Evolutionary conservation across 2,113 vertebrate species (phyloP).

Genomic region (Oryzias javanicus): DNA sequence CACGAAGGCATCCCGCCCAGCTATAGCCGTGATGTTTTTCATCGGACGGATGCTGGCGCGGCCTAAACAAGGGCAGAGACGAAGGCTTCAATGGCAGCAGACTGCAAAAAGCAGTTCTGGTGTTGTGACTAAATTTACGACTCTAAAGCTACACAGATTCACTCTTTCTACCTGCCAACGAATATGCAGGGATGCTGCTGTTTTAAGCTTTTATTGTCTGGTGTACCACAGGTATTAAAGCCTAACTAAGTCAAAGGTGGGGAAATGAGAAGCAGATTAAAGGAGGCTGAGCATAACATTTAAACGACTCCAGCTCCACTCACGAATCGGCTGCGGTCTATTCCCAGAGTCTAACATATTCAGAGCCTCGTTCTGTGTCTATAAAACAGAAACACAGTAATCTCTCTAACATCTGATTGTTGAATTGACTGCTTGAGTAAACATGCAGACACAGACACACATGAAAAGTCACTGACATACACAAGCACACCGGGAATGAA

Average conservation of each 20-base stretch:
- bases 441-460: conserved; percentile 42
- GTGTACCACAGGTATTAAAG: conserved; percentile 23
- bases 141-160: background rate
- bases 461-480: conserved; percentile 32
- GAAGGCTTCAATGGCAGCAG: conserved; percentile 38
- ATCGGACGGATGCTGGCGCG: conserved; percentile 95
- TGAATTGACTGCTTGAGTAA: conserved; percentile 47
- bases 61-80: conserved; percentile 77
- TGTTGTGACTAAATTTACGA: conserved; percentile 11
- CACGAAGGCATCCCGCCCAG: conserved; percentile 92
- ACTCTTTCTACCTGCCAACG: conserved; percentile 3
- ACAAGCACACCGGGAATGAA: conserved; percentile 33
- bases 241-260: conserved; percentile 27
- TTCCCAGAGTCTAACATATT: conserved; percentile 39
- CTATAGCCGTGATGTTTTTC: conserved; percentile 98
- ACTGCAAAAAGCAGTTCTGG: conserved; percentile 4
- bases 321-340: conserved; percentile 27
- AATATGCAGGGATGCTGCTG: conserved; percentile 9
- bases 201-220: conserved; percentile 29
- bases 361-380: conserved; percentile 36
- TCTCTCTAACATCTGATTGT: conserved; percentile 49
- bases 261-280: conserved; percentile 49
- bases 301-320: conserved; percentile 37
- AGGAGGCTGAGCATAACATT: conserved; percentile 37
- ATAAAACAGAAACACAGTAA: conserved; percentile 48